phyloP scores from a whole-genome alignment of 37 sponge, comb jelly and placozoan genomes.

The Beroe ovata region DNA sequence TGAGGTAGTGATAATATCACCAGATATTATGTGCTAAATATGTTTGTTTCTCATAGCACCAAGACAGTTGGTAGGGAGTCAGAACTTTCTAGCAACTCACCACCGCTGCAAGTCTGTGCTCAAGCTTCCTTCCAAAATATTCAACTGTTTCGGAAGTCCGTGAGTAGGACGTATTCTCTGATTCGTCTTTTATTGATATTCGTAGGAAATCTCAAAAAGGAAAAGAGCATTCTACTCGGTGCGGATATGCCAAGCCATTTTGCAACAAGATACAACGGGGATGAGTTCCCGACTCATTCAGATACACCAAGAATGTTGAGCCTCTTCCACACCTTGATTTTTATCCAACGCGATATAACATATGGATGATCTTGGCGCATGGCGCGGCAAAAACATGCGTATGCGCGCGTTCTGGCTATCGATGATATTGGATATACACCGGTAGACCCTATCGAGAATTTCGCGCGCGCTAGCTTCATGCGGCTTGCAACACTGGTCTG shows the following conservation, averaged over 20 bases:
- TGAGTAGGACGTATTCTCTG: slow-evolving; percentile 60
- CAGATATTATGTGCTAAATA: too few relatives aligned
- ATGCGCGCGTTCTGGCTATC: too few relatives aligned
- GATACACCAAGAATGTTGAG: neutral
- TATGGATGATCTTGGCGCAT: neutral
- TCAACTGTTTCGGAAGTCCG: slow-evolving; percentile 51
- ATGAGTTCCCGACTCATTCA: neutral
- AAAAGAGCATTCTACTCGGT: slow-evolving; percentile 52
- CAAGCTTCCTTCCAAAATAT: slow-evolving; percentile 62
- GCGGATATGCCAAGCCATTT: slow-evolving; percentile 49
- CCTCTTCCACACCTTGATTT: slow-evolving; percentile 49
- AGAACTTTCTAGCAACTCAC: too few relatives aligned
- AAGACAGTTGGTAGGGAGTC: too few relatives aligned
- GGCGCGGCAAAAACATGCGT: too few relatives aligned
- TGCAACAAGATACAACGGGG: slow-evolving; percentile 67
- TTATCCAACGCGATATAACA: slow-evolving; percentile 49
- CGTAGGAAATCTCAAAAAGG: neutral
- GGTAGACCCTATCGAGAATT: too few relatives aligned
- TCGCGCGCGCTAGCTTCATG: too few relatives aligned
- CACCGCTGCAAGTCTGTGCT: slow-evolving; percentile 51
- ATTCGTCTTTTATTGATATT: neutral
- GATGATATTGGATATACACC: too few relatives aligned
- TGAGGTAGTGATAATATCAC: too few relatives aligned
- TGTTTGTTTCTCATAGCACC: too few relatives aligned
- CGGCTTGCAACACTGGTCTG: too few relatives aligned